Percentiles rank a stretch among this genome's conserved stretches.
phyloP scores from a whole-genome alignment of 2,888 invertebrate species.

The Encarsia formosa region DNA sequence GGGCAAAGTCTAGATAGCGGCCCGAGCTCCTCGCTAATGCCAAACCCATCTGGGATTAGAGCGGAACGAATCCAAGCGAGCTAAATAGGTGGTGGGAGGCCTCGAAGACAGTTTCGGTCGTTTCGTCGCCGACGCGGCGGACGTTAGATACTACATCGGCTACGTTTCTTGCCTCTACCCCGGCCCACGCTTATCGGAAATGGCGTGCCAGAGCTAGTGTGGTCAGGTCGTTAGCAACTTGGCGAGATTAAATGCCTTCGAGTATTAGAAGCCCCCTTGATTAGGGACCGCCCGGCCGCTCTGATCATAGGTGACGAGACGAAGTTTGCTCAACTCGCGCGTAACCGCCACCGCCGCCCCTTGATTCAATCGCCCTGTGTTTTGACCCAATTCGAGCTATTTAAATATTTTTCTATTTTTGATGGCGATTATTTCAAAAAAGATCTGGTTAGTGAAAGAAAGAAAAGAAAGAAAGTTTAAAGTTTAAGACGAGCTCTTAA shows the following conservation, averaged over 20 bases:
- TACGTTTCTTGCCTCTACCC: constrained; percentile 40
- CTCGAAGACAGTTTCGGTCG: constrained; percentile 11
- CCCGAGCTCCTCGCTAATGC: too few species aligned
- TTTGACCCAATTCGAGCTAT: too few species aligned
- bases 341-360: too few species aligned
- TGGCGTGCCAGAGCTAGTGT: constrained; percentile 34
- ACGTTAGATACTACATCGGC: neutral
- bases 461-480: too few species aligned
- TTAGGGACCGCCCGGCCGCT: constrained; percentile 32
- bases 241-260: constrained; percentile 50
- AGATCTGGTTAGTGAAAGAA: too few species aligned
- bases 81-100: neutral
- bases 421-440: too few species aligned
- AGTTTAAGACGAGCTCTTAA: too few species aligned
- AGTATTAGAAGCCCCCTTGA: constrained; percentile 47
- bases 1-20: neutral
- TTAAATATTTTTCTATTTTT: too few species aligned
- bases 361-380: neutral
- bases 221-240: constrained; percentile 51
- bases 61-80: neutral
- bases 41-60: too few species aligned
- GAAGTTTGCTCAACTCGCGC: too few species aligned
- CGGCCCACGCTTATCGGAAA: constrained; percentile 47
- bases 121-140: constrained; percentile 13
- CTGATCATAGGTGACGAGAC: too few species aligned